Evolutionary conservation across 2,888 invertebrate species (phyloP), one percentile per base, ranked within the genome.

Genomic region (Aproaerema taeniolella): DNA sequence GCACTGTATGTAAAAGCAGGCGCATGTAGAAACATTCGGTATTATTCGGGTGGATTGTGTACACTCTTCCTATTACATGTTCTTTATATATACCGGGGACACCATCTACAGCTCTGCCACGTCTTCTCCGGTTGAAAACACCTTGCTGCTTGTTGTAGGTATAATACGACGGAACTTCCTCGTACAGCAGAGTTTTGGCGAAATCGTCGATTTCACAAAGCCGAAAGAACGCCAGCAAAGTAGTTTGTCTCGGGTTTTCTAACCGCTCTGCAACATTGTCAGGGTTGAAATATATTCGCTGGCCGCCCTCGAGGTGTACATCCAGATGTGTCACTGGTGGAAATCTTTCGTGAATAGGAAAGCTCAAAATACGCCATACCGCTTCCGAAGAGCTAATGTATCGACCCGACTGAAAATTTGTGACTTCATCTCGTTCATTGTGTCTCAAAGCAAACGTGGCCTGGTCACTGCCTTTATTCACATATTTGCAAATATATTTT

Each of bases 271-370:
- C 8, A 20, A 25, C 24, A 11, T 35, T 24, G 11, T 25, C 20
- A 5, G 28, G 29, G 29, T 37, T 10, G n/a, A 39, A 37, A 16
- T 40, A 45, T n/a, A 39, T 20, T 13, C 41, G 8, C 16, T 47
- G 40, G 5, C 47, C 47, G 11, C 42, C 42, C 35, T 47, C 46
- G 26, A 50, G 32, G 25, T 50, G 43, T 4, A 49, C 43, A 10
- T 36, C 42, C 2, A 49, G 31, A 13, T 47, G 46, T 6, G 40
- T 33, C 2, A 46, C 45, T 20, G 20, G 8, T 20, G 20, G 20
- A 20, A 20, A 8, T 20, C 20, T 20, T 20, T 8, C 4, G 20
- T n/a, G n/a, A n/a, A n/a, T n/a, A 20, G 8, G 8, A 20, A 20
- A 20, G 4, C 20, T 8, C 20, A 20, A 20, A 6, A 20, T 20